Conservation (phyloP, 2,888 invertebrate species). For the Megalurothrips usitatus region DNA sequence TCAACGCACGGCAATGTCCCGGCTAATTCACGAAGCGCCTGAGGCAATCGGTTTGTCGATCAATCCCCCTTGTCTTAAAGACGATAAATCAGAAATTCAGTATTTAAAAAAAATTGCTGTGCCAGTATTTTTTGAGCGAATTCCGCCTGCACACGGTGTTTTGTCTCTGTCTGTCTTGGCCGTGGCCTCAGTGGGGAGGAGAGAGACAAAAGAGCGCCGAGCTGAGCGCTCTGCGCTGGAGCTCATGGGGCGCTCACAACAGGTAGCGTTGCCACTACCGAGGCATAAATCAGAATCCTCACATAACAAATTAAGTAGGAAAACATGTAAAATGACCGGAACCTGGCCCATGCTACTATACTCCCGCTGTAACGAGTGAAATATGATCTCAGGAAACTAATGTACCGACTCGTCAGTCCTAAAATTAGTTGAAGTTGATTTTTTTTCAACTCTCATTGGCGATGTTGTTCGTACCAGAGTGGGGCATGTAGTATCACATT, state of each 20-base stretch:
- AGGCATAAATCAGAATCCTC: background rate
- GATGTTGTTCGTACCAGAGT: background rate
- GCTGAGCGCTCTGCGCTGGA: background rate
- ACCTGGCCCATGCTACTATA: background rate
- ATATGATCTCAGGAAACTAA: conserved; percentile 24
- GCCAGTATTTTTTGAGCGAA: no score
- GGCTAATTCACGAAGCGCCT: no score
- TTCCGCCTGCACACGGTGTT: no score
- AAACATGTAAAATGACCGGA: conserved; percentile 19
- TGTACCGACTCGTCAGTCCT: conserved; percentile 19
- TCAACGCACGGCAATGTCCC: background rate
- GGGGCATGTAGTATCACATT: background rate
- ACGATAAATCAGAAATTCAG: no score
- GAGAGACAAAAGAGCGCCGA: no score
- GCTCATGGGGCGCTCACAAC: background rate
- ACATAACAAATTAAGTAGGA: conserved; percentile 23
- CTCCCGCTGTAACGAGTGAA: conserved; percentile 5
- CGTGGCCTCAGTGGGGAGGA: no score
- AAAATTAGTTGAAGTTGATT: background rate
- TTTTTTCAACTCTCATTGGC: background rate
- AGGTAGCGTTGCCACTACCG: background rate
- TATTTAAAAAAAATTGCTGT: no score
- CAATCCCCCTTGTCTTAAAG: no score
- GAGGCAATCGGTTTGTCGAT: no score
- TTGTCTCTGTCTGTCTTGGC: no score